Conservation (phyloP, 2,888 invertebrate genomes). For the Acronicta psi region DNA sequence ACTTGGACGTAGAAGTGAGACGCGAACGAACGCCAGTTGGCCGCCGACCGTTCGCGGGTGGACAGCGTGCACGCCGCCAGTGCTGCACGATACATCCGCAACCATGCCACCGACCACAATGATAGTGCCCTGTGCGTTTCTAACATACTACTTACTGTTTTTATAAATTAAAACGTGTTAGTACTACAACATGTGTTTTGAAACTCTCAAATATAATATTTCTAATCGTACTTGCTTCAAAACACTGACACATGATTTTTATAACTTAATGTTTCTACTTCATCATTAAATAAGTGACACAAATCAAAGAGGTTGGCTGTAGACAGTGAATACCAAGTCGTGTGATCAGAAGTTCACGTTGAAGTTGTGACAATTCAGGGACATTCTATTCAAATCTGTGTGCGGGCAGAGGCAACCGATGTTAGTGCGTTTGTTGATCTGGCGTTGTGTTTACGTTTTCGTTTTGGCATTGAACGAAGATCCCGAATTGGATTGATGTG, state of each 20-base stretch:
- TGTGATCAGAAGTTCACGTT: constrained; percentile 65
- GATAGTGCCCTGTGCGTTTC: constrained; percentile 87
- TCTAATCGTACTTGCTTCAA: constrained; percentile 22
- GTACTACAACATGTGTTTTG: constrained; percentile 34
- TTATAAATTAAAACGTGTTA: constrained; percentile 52
- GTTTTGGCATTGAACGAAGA: constrained; percentile 82
- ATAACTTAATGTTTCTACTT: constrained; percentile 58
- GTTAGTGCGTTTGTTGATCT: constrained; percentile 77
- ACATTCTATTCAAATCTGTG: constrained; percentile 68
- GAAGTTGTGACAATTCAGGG: constrained; percentile 69
- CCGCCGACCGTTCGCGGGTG: constrained; percentile 83
- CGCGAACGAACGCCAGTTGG: constrained; percentile 82
- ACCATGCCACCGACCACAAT: constrained; percentile 87
- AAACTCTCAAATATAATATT: constrained; percentile 20
- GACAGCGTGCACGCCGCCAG: constrained; percentile 77
- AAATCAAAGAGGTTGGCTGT: constrained; percentile 57
- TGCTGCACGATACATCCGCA: constrained; percentile 73
- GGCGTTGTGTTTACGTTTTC: constrained; percentile 83
- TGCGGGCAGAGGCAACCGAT: constrained; percentile 65
- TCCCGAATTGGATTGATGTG: constrained; percentile 81
- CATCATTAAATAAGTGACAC: constrained; percentile 63
- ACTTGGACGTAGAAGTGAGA: constrained; percentile 74
- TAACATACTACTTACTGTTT: constrained; percentile 47
- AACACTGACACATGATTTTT: constrained; percentile 41
- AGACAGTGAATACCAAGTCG: constrained; percentile 61